phyloP scores from a whole-genome alignment of 1,140 invertebrate genomes.

The Drosophila sproati region DNA sequence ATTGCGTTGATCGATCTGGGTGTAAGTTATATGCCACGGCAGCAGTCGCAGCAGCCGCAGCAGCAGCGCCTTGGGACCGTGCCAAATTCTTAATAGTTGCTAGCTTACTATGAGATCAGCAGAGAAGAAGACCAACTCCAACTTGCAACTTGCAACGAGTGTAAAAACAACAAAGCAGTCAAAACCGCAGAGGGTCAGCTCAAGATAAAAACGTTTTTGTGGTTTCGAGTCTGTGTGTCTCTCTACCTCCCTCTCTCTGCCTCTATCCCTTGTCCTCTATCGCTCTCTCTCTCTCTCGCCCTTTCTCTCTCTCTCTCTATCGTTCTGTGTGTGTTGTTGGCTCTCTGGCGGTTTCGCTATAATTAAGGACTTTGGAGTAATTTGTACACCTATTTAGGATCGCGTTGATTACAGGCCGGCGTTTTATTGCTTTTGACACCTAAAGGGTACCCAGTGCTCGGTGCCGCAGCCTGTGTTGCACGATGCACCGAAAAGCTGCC shows the following conservation, averaged over 20 bases:
- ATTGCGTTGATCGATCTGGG: slow-evolving; percentile 83
- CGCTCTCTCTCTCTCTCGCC: neutral
- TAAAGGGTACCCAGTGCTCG: slow-evolving; percentile 74
- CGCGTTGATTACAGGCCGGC: slow-evolving; percentile 85
- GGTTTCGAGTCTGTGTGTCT: slow-evolving; percentile 47
- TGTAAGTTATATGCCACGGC: slow-evolving; percentile 80
- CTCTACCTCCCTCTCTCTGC: neutral
- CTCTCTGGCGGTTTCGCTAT: slow-evolving; percentile 79
- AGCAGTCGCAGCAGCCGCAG: slow-evolving; percentile 18
- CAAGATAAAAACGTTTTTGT: slow-evolving; percentile 65
- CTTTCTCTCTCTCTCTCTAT: neutral
- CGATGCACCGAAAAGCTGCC: slow-evolving; percentile 23
- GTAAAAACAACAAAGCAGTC: slow-evolving; percentile 28
- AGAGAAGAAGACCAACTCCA: neutral
- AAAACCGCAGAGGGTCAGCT: slow-evolving; percentile 12
- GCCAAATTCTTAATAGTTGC: slow-evolving; percentile 84
- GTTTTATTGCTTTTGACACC: slow-evolving; percentile 85
- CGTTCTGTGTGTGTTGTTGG: neutral
- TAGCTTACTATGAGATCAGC: slow-evolving; percentile 58
- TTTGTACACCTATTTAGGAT: slow-evolving; percentile 85
- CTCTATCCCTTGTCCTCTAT: neutral
- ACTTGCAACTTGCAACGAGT: slow-evolving; percentile 18
- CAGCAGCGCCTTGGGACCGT: slow-evolving; percentile 61
- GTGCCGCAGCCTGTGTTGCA: neutral
- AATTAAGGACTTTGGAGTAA: slow-evolving; percentile 85